These are phyloP conservation scores for Agonopterix arenella DNA, from an alignment of 2,888 invertebrate species.

Conservation along the genomic window DNA sequence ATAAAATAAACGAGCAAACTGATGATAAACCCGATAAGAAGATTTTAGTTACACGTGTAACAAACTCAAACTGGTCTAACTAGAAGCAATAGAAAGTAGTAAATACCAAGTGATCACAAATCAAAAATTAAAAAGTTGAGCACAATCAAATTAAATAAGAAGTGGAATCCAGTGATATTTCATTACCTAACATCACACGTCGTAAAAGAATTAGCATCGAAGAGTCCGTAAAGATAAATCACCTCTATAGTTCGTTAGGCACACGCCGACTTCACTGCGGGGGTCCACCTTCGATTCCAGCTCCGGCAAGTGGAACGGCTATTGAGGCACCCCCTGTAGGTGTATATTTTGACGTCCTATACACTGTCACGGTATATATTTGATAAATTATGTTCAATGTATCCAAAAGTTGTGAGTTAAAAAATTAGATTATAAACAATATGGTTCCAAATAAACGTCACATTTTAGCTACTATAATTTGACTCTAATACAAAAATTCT, in stretches of 20 bases:
- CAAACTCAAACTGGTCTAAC: too few relatives aligned
- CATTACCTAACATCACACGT: constrained; percentile 57
- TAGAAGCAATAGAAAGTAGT: neutral
- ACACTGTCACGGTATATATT: constrained; percentile 45
- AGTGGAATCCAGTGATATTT: constrained; percentile 39
- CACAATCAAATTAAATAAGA: constrained; percentile 37
- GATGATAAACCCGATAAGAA: too few relatives aligned
- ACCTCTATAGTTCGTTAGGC: constrained; percentile 69
- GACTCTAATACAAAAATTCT: too few relatives aligned
- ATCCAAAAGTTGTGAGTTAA: neutral
- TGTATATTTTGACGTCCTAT: constrained; percentile 68
- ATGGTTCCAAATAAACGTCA: too few relatives aligned
- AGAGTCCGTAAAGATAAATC: constrained; percentile 53
- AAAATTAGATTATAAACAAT: neutral
- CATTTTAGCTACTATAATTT: too few relatives aligned
- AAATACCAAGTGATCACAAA: constrained; percentile 7
- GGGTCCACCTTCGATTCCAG: constrained; percentile 65
- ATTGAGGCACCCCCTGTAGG: constrained; percentile 61
- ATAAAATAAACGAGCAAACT: too few relatives aligned
- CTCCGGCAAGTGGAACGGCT: constrained; percentile 57
- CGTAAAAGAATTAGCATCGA: constrained; percentile 63
- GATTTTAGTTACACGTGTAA: too few relatives aligned
- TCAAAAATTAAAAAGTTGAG: constrained; percentile 18
- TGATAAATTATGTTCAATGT: constrained; percentile 25
- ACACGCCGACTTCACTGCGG: constrained; percentile 56